Evolutionary conservation across 2,888 invertebrate species (phyloP).

Genomic region (Candidula unifasciata): DNA sequence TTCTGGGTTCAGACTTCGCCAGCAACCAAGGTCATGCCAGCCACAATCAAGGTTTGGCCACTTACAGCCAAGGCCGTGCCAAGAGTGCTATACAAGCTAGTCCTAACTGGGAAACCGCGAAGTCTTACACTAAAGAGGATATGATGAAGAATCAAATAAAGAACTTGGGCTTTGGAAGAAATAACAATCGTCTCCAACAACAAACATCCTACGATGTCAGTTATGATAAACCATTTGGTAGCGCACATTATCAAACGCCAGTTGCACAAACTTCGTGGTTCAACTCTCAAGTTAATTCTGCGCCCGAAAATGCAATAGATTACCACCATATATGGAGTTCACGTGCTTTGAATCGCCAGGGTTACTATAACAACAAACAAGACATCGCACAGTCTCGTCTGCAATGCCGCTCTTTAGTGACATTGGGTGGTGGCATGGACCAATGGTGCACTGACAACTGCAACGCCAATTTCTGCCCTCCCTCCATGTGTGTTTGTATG

Average conservation of each 20-base stretch:
- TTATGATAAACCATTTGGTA: neutral
- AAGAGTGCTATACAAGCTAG: neutral
- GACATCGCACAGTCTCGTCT: conserved; percentile 25
- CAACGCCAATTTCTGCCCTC: conserved; percentile 67
- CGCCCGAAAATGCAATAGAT: neutral
- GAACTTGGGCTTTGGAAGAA: neutral
- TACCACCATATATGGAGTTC: conserved; percentile 22
- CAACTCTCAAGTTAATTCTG: neutral
- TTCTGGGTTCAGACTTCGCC: conserved; percentile 15
- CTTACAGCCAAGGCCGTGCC: neutral
- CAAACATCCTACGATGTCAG: neutral
- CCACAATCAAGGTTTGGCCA: too few relatives aligned
- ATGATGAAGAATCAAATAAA: neutral
- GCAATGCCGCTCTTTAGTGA: conserved; percentile 64
- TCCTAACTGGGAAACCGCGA: neutral
- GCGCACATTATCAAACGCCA: neutral
- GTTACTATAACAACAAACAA: conserved; percentile 23
- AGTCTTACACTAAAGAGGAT: neutral
- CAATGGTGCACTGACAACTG: conserved; percentile 71
- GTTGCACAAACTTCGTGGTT: neutral
- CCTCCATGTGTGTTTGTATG: conserved; percentile 56
- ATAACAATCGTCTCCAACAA: neutral
- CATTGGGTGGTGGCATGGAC: conserved; percentile 68
- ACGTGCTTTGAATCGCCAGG: conserved; percentile 18
- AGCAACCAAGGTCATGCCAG: neutral